These are phyloP conservation scores for Dastarcus helophoroides DNA, from an alignment of 2,888 invertebrate genomes.

Conservation along the genomic window DNA sequence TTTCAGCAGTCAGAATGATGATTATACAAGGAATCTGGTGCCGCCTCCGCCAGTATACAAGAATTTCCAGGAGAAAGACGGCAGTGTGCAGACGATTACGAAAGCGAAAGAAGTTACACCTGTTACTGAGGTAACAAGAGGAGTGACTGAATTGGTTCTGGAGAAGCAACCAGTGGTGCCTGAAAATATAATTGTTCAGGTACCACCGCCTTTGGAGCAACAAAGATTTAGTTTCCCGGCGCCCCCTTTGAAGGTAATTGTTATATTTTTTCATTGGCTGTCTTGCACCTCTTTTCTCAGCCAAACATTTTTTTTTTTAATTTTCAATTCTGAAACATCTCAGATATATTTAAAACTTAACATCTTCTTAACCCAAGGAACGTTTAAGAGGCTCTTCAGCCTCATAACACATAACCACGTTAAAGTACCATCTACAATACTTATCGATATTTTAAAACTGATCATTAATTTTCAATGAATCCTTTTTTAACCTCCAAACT, in stretches of 20 bases:
- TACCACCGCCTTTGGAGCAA: slow-evolving; percentile 28
- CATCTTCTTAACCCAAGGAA: no score
- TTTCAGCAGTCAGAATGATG: slow-evolving; percentile 28
- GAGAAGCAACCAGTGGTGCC: slow-evolving; percentile 18
- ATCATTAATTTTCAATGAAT: no score
- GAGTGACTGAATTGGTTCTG: slow-evolving; percentile 11
- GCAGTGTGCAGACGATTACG: slow-evolving; percentile 12
- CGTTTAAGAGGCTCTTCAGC: no score
- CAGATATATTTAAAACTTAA: no score
- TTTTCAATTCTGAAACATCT: no score
- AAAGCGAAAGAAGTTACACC: slow-evolving; percentile 17
- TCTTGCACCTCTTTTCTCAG: no score
- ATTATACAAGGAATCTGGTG: slow-evolving; percentile 37
- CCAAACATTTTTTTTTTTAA: no score
- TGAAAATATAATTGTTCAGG: slow-evolving; percentile 26
- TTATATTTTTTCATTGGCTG: no score
- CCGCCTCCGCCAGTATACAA: slow-evolving; percentile 34
- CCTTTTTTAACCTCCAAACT: slow-evolving; percentile 9
- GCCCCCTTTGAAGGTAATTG: no score
- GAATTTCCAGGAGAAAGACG: slow-evolving; percentile 14
- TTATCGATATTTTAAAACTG: no score
- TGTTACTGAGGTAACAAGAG: slow-evolving; percentile 18
- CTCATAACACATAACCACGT: no score
- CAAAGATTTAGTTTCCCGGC: slow-evolving; percentile 23
- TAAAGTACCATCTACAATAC: no score